Evolutionary conservation across 2,113 vertebrate species (phyloP), one percentile per base, ranked within the genome.

Genomic region (Camelus bactrianus): DNA sequence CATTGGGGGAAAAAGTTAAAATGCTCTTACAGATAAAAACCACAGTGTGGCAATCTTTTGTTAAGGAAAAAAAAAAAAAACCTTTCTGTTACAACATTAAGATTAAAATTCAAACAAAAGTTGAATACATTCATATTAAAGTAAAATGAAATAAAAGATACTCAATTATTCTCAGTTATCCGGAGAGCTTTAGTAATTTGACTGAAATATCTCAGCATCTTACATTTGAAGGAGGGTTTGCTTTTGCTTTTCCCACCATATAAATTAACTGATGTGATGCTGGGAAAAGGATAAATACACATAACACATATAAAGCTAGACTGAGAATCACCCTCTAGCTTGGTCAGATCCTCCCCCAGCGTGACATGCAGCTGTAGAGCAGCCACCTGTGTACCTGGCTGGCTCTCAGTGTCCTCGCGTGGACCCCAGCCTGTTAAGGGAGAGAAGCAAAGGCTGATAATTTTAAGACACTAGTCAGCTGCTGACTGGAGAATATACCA

Each of bases 101-200:
- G 22, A 82, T 80, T 87, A 80, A 42, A 94, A 80, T 62, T 65
- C 35, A 77, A 60, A 82, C 30, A 52, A 70, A 64, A 48, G 67
- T 1, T 73, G 17, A 87, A 14, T 50, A 42, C 32, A 93, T 42
- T 84, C 67, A 58, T 42, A 38, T 80, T 82, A 64, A 85, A 88
- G 32, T 84, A 88, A 84, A 95, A 93, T 17, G 46, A 95, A 94
- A 72, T 77, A 81, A 86, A 87, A 82, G 35, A 67, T 60, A 80
- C 17, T 94, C 56, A 89, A n/a, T 46, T 92, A 50, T 81, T 93
- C 73, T 80, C 19, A 58, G n/a, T 56, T 54, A 82, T 76, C 62
- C 67, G 35, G 38, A 88, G 93, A 83, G 58, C 32, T 72, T 72
- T 30, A 86, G 48, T 58, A 28, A 50, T 75, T 32, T 94, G 65